Conservation (phyloP, 2,113 vertebrate species). For the Hippolais icterina region DNA sequence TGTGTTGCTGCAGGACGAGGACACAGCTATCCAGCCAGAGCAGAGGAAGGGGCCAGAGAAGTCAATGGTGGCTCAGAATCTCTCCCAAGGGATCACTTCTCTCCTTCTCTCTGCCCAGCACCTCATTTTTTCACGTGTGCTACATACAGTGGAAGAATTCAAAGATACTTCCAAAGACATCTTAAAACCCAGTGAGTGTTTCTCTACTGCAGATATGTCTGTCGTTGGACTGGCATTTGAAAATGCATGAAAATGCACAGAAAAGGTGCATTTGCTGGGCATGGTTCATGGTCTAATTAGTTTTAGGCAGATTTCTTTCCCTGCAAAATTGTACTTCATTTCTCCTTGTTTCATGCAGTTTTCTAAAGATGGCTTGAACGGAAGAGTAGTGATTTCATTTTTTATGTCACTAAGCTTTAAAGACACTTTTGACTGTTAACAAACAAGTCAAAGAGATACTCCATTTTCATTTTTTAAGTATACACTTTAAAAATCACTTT, state of each 20-base stretch:
- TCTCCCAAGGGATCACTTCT: not conserved
- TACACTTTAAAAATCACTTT: not conserved
- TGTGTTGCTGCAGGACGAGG: not conserved
- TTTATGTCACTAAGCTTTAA: not conserved
- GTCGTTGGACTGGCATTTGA: not conserved
- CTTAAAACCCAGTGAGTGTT: not conserved
- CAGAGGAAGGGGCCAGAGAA: not conserved
- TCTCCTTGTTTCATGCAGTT: not conserved
- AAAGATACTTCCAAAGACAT: not conserved
- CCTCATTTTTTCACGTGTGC: not conserved
- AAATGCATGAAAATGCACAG: too few species aligned
- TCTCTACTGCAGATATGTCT: not conserved
- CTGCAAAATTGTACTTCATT: not conserved
- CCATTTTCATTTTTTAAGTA: not conserved
- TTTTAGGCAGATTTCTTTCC: not conserved
- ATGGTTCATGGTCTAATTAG: not conserved
- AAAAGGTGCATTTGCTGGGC: not conserved
- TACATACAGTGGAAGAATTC: not conserved
- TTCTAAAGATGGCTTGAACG: not conserved
- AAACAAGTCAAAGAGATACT: not conserved
- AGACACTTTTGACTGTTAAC: not conserved
- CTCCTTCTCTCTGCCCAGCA: not conserved
- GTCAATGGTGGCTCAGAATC: not conserved
- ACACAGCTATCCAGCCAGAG: not conserved
- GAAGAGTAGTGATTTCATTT: not conserved